Conservation (phyloP, 2,797 vertebrate genomes). For the Taeniopygia guttata region DNA sequence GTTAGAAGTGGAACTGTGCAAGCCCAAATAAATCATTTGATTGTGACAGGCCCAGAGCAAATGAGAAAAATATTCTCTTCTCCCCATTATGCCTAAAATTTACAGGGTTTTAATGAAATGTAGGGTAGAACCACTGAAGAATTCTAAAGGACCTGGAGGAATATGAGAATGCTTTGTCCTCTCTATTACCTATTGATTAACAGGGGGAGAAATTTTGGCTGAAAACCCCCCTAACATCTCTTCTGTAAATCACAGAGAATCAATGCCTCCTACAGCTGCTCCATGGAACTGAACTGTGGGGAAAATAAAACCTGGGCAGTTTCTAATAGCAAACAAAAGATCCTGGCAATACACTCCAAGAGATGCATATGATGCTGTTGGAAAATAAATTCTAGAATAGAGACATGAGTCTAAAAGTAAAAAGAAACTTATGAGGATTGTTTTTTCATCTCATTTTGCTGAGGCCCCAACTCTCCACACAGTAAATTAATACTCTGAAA, state of each 20-base stretch:
- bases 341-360: neutral
- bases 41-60: neutral
- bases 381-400: neutral
- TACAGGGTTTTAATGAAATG: neutral
- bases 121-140: neutral
- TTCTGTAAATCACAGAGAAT: neutral
- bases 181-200: conserved; percentile 22
- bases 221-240: neutral
- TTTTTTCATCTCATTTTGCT: neutral
- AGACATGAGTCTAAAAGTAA: neutral
- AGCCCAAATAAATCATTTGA: conserved; percentile 16
- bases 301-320: neutral
- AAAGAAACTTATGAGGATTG: neutral
- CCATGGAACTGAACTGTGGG: neutral
- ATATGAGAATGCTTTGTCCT: neutral
- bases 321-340: neutral
- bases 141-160: neutral
- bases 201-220: neutral
- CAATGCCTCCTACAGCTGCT: neutral
- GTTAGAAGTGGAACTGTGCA: neutral
- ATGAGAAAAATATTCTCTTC: neutral
- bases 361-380: neutral
- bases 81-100: neutral
- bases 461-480: neutral
- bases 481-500: neutral